Evolutionary conservation across 2,888 invertebrate species (phyloP).

Genomic region (Gisinianus flammeolus): DNA sequence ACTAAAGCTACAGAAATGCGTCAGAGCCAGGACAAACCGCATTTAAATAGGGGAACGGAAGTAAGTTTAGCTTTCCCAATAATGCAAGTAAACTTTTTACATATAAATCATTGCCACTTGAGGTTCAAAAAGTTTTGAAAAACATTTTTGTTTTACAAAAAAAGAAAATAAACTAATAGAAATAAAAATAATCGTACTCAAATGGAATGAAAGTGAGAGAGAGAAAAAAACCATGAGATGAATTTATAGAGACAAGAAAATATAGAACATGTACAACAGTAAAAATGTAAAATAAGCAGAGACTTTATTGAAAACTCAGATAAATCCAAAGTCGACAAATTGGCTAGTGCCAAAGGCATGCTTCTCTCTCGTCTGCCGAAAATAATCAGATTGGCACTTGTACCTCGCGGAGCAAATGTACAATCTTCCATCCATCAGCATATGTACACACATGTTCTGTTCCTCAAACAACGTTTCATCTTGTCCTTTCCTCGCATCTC

Average conservation of each 20-base stretch:
- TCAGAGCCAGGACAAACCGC: too few species aligned
- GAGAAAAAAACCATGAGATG: neutral
- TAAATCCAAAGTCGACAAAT: constrained; percentile 23
- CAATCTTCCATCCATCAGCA: constrained; percentile 5
- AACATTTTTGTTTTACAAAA: too few species aligned
- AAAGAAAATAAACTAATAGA: neutral
- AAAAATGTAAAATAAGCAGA: neutral
- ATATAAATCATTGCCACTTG: too few species aligned
- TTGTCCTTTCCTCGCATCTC: neutral
- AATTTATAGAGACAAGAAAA: neutral
- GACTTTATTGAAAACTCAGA: constrained; percentile 26
- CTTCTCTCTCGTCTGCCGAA: neutral
- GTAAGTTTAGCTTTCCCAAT: too few species aligned
- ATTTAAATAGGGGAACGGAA: too few species aligned
- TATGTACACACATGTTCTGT: neutral
- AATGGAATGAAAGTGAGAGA: neutral
- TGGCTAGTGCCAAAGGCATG: neutral
- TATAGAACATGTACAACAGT: neutral
- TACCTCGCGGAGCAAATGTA: neutral
- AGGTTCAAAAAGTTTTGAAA: too few species aligned
- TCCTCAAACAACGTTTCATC: neutral
- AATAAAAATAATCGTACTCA: neutral
- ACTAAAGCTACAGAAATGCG: too few species aligned
- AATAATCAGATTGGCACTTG: constrained; percentile 27
- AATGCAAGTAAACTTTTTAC: too few species aligned